Percentiles rank a stretch among this genome's conserved stretches.
Evolutionary conservation across 2,888 invertebrate genomes (phyloP).

Genomic region (Polyploca ridens): DNA sequence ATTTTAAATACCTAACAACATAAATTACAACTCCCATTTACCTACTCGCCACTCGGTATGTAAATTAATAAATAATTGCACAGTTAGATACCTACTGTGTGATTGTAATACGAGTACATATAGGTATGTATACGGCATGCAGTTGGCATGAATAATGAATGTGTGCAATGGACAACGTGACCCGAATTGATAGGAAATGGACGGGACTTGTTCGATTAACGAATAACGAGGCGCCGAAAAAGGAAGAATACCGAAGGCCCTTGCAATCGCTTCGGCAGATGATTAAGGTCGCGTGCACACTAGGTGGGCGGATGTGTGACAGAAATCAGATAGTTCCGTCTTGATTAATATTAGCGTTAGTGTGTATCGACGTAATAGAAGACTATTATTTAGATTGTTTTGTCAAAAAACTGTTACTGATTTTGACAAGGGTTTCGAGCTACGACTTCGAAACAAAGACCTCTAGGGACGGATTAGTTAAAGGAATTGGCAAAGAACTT

Average conservation of each 20-base stretch:
- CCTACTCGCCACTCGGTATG: not conserved
- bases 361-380: not conserved
- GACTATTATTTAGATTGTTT: too few species aligned
- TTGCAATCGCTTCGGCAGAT: conserved; percentile 20
- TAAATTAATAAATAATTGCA: conserved; percentile 8
- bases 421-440: too few species aligned
- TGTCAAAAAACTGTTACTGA: too few species aligned
- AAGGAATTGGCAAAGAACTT: conserved; percentile 9
- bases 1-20: not conserved
- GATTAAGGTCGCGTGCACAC: conserved; percentile 10
- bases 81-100: conserved; percentile 2
- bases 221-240: conserved; percentile 35
- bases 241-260: conserved; percentile 23
- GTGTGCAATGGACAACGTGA: conserved; percentile 53
- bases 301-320: conserved; percentile 12
- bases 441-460: not conserved
- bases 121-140: conserved; percentile 14
- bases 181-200: conserved; percentile 61
- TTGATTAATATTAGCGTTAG: not conserved
- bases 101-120: conserved; percentile 13
- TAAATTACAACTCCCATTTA: not conserved
- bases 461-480: conserved; percentile 1
- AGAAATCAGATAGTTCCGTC: not conserved
- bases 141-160: conserved; percentile 43
- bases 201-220: conserved; percentile 32